Conservation (phyloP, 2,113 vertebrate species). For the Colius striatus region DNA sequence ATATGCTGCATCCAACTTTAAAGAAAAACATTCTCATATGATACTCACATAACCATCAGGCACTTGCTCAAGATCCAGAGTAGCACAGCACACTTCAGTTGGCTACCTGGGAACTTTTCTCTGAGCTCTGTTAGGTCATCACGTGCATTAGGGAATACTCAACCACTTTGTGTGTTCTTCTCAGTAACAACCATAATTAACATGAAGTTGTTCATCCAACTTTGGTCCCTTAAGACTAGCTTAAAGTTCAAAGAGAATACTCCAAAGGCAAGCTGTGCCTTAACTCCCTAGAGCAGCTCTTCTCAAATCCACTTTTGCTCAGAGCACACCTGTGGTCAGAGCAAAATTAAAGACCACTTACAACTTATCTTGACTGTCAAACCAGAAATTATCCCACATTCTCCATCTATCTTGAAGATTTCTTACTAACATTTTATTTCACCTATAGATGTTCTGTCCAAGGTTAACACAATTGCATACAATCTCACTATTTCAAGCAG, state of each 20-base stretch:
- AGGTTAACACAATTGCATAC: not conserved
- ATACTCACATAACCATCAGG: not conserved
- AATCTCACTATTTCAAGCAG: not conserved
- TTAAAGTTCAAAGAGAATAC: not conserved
- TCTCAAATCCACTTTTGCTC: not conserved
- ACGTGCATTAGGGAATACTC: not conserved
- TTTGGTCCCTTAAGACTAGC: not conserved
- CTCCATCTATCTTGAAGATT: not conserved
- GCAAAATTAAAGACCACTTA: not conserved
- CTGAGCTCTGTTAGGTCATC: not conserved
- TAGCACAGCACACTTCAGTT: not conserved
- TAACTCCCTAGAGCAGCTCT: not conserved
- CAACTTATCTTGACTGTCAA: not conserved
- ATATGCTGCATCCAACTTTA: not conserved
- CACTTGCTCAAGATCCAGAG: not conserved
- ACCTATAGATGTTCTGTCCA: not conserved
- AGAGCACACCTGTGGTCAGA: not conserved
- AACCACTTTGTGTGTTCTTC: not conserved
- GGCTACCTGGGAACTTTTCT: not conserved
- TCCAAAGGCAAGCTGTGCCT: not conserved
- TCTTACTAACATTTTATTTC: not conserved
- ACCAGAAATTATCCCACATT: not conserved
- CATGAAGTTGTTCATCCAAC: not conserved
- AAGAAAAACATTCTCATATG: not conserved
- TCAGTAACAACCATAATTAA: not conserved